Conservation (phyloP, 2,113 vertebrate species). For the Galemys pyrenaicus region DNA sequence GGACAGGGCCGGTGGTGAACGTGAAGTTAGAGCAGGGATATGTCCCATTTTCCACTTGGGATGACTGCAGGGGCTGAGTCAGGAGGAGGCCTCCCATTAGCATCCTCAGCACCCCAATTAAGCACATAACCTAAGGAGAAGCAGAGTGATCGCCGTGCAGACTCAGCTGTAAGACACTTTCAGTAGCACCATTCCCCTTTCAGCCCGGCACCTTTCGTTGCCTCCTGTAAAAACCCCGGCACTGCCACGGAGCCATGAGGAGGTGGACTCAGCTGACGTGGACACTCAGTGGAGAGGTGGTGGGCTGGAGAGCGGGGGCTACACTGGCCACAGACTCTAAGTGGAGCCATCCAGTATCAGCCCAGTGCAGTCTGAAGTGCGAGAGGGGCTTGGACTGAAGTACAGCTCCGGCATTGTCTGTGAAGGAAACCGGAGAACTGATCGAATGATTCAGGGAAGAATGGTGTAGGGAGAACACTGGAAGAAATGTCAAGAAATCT, state of each 20-base stretch:
- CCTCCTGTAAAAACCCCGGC: background rate
- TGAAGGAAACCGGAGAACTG: background rate
- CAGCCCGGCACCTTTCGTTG: background rate
- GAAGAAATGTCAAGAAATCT: background rate
- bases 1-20: background rate
- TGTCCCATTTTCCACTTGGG: background rate
- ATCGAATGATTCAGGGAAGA: background rate
- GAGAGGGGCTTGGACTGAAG: background rate
- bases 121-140: background rate
- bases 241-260: background rate
- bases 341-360: background rate
- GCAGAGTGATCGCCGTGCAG: background rate
- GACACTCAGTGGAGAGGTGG: too few species aligned
- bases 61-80: background rate
- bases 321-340: background rate
- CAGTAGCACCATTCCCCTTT: background rate
- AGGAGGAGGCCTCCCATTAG: background rate
- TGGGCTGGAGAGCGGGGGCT: background rate
- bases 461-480: background rate
- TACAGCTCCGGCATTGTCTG: background rate
- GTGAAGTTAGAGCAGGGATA: background rate
- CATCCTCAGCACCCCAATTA: background rate
- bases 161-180: background rate
- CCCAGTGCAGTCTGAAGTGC: background rate
- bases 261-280: accelerated